Evolutionary conservation across 2,797 vertebrate genomes (phyloP).

Genomic region (Tangara arthus): DNA sequence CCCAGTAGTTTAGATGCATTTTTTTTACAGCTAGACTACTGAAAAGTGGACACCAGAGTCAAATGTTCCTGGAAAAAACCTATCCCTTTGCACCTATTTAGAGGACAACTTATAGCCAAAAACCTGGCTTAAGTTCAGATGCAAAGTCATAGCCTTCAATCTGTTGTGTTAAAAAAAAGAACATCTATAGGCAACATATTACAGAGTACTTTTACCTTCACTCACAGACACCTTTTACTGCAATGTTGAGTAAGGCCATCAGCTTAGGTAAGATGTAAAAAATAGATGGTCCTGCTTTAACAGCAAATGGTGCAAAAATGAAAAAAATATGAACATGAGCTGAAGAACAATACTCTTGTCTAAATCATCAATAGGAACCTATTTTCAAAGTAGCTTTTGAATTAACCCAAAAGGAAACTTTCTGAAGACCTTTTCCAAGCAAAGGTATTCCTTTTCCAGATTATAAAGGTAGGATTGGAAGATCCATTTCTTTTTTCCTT

Average conservation of each 20-base stretch:
- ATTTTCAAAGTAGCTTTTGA: neutral
- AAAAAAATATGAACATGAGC: neutral
- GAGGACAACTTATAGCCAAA: neutral
- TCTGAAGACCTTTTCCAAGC: neutral
- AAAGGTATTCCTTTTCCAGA: neutral
- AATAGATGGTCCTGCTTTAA: neutral
- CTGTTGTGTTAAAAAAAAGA: neutral
- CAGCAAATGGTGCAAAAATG: neutral
- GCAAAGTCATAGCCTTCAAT: neutral
- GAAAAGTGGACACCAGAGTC: neutral
- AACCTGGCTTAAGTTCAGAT: neutral
- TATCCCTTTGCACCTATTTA: neutral
- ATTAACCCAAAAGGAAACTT: neutral
- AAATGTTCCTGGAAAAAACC: neutral
- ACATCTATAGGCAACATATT: neutral
- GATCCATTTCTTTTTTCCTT: neutral
- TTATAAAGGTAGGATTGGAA: neutral
- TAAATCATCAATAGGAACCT: neutral
- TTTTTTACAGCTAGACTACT: neutral
- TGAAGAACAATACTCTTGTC: neutral
- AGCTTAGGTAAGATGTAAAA: neutral
- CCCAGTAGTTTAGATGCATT: neutral
- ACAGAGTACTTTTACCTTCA: neutral
- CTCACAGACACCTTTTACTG: neutral
- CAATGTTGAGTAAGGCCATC: neutral